These are phyloP conservation scores for Lypha dubia DNA, from an alignment of 2,888 invertebrate genomes.

Conservation along the genomic window DNA sequence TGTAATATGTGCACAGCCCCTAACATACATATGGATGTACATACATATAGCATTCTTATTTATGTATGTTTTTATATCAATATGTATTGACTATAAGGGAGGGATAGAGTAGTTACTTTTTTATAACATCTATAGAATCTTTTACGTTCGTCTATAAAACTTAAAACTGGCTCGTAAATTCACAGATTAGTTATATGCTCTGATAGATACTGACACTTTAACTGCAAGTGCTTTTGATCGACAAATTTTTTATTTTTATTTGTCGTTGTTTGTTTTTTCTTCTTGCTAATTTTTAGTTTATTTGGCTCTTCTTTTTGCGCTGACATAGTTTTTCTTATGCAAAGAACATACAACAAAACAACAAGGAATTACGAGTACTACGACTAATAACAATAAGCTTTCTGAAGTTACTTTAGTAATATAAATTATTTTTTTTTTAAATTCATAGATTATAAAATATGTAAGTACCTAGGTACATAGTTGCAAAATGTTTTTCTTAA, in stretches of 20 bases:
- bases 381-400: constrained; percentile 46
- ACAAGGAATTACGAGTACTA: not conserved
- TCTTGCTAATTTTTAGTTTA: constrained; percentile 25
- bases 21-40: too few species aligned
- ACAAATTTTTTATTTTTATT: not conserved
- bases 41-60: too few species aligned
- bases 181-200: constrained; percentile 65
- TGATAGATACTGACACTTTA: constrained; percentile 64
- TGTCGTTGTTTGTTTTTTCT: not conserved
- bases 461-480: not conserved
- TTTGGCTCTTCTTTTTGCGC: constrained; percentile 50
- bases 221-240: constrained; percentile 52
- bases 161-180: constrained; percentile 64
- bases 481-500: not conserved
- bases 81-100: not conserved
- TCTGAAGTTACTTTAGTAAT: constrained; percentile 26
- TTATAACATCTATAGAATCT: constrained; percentile 37
- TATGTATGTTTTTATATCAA: not conserved
- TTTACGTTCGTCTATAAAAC: constrained; percentile 35
- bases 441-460: not conserved
- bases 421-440: constrained; percentile 7
- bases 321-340: constrained; percentile 55
- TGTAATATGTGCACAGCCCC: too few species aligned
- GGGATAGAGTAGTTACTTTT: constrained; percentile 37
- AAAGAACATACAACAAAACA: constrained; percentile 23